Evolutionary conservation across 2,113 vertebrate genomes (phyloP).

Genomic region (human (Homo sapiens)): DNA sequence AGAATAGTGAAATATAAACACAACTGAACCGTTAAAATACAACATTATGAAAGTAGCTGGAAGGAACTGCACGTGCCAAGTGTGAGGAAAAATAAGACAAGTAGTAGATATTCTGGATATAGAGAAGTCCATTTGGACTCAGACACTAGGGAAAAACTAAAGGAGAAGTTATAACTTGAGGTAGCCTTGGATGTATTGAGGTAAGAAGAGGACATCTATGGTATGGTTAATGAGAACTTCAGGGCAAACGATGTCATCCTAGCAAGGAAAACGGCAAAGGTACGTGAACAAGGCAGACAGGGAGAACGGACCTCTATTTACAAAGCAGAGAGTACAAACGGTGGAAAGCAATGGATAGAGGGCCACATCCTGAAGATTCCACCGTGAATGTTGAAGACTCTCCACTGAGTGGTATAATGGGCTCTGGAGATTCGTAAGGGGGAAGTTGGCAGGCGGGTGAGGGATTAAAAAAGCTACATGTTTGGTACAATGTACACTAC

Average conservation of each 20-base stretch:
- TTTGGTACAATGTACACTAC: no score
- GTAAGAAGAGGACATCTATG: not conserved
- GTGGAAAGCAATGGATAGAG: not conserved
- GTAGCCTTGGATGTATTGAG: not conserved
- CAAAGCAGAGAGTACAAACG: not conserved
- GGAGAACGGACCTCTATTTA: not conserved
- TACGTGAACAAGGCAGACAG: not conserved
- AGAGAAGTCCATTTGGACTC: not conserved
- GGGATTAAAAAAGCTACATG: no score
- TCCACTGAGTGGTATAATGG: not conserved
- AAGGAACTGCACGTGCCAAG: not conserved
- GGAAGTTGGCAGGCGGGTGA: rapidly evolving
- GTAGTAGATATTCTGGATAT: rapidly evolving
- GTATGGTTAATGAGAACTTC: not conserved
- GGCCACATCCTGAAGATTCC: rapidly evolving
- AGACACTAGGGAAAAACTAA: not conserved
- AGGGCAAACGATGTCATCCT: not conserved
- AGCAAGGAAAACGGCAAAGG: not conserved
- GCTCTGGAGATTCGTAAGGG: no score
- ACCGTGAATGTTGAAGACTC: not conserved
- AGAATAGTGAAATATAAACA: not conserved
- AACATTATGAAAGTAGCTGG: not conserved
- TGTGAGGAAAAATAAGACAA: not conserved
- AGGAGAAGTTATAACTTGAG: not conserved
- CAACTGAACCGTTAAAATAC: not conserved